Base-by-base conservation (phyloP, 2,113 vertebrate species). In the Apus apus region DNA sequence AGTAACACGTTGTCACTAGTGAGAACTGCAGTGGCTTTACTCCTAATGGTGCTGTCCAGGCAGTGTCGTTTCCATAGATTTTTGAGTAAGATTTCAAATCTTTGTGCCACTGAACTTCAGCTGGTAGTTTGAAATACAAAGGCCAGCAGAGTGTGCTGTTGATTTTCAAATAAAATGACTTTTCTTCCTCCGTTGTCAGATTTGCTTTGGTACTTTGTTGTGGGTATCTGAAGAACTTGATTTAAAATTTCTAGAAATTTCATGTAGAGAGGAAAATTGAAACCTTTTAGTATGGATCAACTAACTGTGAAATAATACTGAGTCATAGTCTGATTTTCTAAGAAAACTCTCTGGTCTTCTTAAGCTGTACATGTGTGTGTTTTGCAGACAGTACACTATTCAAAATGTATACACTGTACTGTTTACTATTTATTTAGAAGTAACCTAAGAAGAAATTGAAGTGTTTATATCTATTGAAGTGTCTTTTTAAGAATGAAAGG, bases 121-220 rank as follows among this genome's bases (percentile, higher is more conserved):
- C 5, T 51, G 61, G 14, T 51, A n/a, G 89, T 66, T 75, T 85
- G 89, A 86, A 96, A 80, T 74, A 22, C 15, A 77, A n/a, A 75
- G 36, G 58, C 98, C 98, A 98, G 97, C 92, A 98, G 98, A 98
- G 98, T 95, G 97, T 97, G 97, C 98, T 98, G 72, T 98, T 98
- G 97, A 77, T 94, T 91, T 97, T 94, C 68, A 80, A 71, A 93
- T 88, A 64, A 46, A 86, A 70, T 56, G 34, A 34, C 11, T 40
- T 73, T 53, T 9, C 30, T 6, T 81, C 25, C 32, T n/a, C 82
- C 62, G 9, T 53, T 11, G 22, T 64, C 40, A 74, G 32, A n/a
- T 70, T 65, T 53, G 21, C 17, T 58, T 16, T 25, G 13, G 18
- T 67, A 4, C 32, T 77, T 85, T 4, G 9, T 3, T 72, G n/a